Evolutionary conservation across 2,797 vertebrate genomes (phyloP), one percentile per base, ranked within the genome.

Genomic region (Sciurus vulgaris): DNA sequence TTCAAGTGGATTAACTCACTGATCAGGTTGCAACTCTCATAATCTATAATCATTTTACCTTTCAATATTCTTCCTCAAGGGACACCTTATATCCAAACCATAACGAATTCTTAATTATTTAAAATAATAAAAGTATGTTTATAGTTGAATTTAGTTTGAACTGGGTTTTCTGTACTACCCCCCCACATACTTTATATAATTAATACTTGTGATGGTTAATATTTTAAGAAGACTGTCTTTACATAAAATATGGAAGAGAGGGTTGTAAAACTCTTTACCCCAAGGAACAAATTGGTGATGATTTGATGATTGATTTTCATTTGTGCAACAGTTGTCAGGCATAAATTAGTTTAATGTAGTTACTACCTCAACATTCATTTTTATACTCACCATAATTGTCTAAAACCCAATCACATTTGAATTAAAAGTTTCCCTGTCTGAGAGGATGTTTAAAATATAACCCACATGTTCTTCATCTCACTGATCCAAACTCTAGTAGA

Each of bases 141-240:
- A 35, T 10, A 63, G 51, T 70, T 96, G 63, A 74, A 78, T 72
- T 92, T 30, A 51, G 22, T 51, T 87, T 84, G 72, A 87, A 65
- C 77, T 61, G 11, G 3, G 0, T 28, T 85, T 92, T 94, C 20
- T 85, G 2, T 22, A 33, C 6, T 78, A 79, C 5, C 51, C 51
- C 51, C 17, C 51, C 3, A 63, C 51, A 63, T 76, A 7, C 17
- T 20, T 95, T 77, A 24, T 28, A 44, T 38, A 59, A 61, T 44
- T 65, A 82, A 67, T 56, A 41, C 15, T 78, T 14, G 13, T 17
- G 76, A 30, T 33, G 17, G 5, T 72, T 56, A 15, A 30, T 59
- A 3, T 15, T 54, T 1, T 28, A 73, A 92, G 47, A 89, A 61
- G 35, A 41, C 17, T 41, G 10, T 72, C 65, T 28, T 86, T n/a